Base-by-base conservation (phyloP, 2,797 vertebrate species). In the Phyllotis vaccarum region DNA sequence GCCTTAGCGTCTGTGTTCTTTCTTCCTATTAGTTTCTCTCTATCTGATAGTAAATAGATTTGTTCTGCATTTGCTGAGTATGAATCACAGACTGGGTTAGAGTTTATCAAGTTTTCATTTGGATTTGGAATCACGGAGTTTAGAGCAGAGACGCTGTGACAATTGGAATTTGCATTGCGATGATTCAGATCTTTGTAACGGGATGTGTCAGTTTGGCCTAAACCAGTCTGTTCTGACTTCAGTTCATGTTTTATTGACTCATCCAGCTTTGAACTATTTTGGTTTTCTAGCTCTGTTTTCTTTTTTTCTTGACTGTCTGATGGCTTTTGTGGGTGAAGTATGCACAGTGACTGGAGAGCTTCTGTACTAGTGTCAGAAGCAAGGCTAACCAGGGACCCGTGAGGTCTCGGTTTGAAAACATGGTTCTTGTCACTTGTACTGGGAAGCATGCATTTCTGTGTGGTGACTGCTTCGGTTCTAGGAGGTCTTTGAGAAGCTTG, bases 401-500 rank as follows among this genome's bases (percentile, higher is more conserved):
- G 89, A 93, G 76, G 80, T 22, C 89, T 97, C 96, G 96, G 98
- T 90, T 97, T 96, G 94, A 90, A 95, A 97, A 93, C 64, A 76
- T 0, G 95, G 86, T 75, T 80, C 94, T n/a, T 98, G 52, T 43
- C 81, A 93, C 46, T 95, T 58, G 96, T 68, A 90, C 95, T 83
- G 64, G 8, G 76, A 46, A 94, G 94, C 5, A 52, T 0, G 40
- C 98, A 99, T 98, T 98, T 99, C 83, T 98, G 98, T 68, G 98
- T 95, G 97, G 97, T 13, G 94, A 98, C 96, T 93, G 97, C 96
- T 83, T 98, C 98, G 97, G 98, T 99, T 95, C 98, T 98, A 80
- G 98, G 95, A 95, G 97, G 97, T 86, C 96, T 99, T 88, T 98
- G 98, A 97, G 98, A 97, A 70, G 98, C 97, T 49, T 98, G 98